Conservation (phyloP, 92 coral and sea anemone species). For the Zoanthus sociatus region DNA sequence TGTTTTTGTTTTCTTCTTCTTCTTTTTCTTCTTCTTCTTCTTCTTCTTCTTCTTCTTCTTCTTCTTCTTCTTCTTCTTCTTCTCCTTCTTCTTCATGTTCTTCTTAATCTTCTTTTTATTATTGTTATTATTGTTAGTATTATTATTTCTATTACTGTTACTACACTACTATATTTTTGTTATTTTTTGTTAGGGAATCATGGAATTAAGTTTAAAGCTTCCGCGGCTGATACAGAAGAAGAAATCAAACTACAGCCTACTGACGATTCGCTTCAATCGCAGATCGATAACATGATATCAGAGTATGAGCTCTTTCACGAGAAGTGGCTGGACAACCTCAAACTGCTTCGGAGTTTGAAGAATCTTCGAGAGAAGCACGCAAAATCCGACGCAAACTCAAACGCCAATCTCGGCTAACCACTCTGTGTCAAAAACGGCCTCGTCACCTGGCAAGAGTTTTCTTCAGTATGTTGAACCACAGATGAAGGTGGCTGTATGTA, state of each 20-base stretch:
- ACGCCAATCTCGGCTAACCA: conserved; percentile 28
- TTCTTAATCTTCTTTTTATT: too few species aligned
- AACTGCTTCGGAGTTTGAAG: conserved; percentile 54
- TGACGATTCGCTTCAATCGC: conserved; percentile 65
- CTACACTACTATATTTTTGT: background rate
- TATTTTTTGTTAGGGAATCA: conserved; percentile 59
- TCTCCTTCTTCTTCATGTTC: too few species aligned
- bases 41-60: too few species aligned
- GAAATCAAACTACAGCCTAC: conserved; percentile 73
- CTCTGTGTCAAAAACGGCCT: background rate
- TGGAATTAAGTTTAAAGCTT: conserved; percentile 64
- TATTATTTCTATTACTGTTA: too few species aligned
- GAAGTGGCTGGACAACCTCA: conserved; percentile 84
- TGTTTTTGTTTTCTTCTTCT: too few species aligned
- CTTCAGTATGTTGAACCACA: too few species aligned
- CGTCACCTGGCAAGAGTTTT: background rate
- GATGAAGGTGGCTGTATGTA: too few species aligned
- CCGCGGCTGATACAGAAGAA: conserved; percentile 68
- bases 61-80: too few species aligned
- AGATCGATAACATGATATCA: conserved; percentile 76
- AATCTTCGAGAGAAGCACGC: conserved; percentile 63
- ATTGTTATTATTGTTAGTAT: too few species aligned
- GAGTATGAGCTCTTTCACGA: conserved; percentile 89
- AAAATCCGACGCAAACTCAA: conserved; percentile 13
- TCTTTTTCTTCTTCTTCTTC: too few species aligned